These are phyloP conservation scores for Eupeodes luniger DNA, from an alignment of 2,888 invertebrate species.

Conservation along the genomic window DNA sequence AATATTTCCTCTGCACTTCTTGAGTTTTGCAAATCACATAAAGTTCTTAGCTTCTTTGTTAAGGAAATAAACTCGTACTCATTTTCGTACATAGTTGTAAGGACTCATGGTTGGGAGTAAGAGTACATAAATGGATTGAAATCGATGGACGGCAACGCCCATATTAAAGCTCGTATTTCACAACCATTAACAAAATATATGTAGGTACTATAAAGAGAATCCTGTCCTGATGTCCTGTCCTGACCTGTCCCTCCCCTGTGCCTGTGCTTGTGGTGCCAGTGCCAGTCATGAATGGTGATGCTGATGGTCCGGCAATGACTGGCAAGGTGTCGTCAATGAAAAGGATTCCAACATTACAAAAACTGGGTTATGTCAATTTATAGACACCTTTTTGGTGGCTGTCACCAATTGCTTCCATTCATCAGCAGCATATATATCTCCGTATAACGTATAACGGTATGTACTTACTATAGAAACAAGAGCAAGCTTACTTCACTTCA, in stretches of 20 bases:
- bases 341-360: slow-evolving; percentile 23
- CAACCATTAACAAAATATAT: slow-evolving; percentile 27
- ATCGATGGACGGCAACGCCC: slow-evolving; percentile 28
- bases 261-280: too few relatives aligned
- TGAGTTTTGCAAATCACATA: slow-evolving; percentile 29
- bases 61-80: neutral
- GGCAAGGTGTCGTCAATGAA: slow-evolving; percentile 43
- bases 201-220: too few relatives aligned
- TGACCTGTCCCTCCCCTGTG: too few relatives aligned
- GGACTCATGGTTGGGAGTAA: too few relatives aligned
- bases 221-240: too few relatives aligned
- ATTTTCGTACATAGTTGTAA: neutral
- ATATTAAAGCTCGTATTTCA: slow-evolving; percentile 43
- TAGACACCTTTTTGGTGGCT: slow-evolving; percentile 34
- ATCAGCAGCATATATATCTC: slow-evolving; percentile 24
- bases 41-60: slow-evolving; percentile 18
- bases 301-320: slow-evolving; percentile 46
- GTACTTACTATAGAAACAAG: slow-evolving; percentile 14
- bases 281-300: slow-evolving; percentile 10
- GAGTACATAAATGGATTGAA: neutral
- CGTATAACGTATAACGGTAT: too few relatives aligned
- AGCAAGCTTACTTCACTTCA: slow-evolving; percentile 3
- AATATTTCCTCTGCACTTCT: slow-evolving; percentile 47
- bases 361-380: slow-evolving; percentile 69
- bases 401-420: slow-evolving; percentile 46